A percentile compares a stretch with the other conserved stretches of the same genome.
These are phyloP conservation scores for Sclerodermus sp. DNA, from an alignment of 2,888 invertebrate genomes.

Conservation along the genomic window DNA sequence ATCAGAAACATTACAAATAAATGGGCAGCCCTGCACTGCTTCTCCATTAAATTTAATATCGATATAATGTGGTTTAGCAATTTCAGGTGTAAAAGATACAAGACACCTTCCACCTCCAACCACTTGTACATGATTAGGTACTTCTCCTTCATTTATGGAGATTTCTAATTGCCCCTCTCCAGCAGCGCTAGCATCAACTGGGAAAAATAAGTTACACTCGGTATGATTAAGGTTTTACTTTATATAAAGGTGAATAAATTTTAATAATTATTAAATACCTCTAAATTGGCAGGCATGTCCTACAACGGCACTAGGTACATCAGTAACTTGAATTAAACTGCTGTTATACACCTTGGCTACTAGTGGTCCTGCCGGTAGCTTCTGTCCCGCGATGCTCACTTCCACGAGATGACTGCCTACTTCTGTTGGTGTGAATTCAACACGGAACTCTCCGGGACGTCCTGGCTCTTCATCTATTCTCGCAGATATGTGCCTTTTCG, in stretches of 20 bases:
- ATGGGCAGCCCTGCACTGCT: constrained; percentile 88
- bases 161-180: constrained; percentile 99
- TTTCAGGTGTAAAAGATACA: constrained; percentile 92
- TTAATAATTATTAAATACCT: constrained; percentile 67
- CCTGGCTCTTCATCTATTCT: constrained; percentile 80
- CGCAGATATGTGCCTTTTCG: constrained; percentile 79
- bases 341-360: constrained; percentile 95
- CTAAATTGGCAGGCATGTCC: constrained; percentile 96
- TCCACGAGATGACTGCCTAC: constrained; percentile 95
- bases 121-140: constrained; percentile 97
- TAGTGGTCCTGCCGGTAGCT: constrained; percentile 86
- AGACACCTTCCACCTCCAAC: constrained; percentile 93
- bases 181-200: constrained; percentile 97
- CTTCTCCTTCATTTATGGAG: constrained; percentile 98
- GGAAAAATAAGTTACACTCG: constrained; percentile 40
- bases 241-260: constrained; percentile 5
- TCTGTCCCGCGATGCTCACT: constrained; percentile 85
- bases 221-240: too few relatives aligned
- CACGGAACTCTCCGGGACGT: constrained; percentile 79
- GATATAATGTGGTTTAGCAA: constrained; percentile 86
- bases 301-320: constrained; percentile 90
- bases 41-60: constrained; percentile 96
- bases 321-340: constrained; percentile 89
- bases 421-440: constrained; percentile 90
- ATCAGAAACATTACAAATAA: constrained; percentile 82